Base-by-base conservation (phyloP, 2,888 invertebrate genomes). In the Parnassius mnemosyne region DNA sequence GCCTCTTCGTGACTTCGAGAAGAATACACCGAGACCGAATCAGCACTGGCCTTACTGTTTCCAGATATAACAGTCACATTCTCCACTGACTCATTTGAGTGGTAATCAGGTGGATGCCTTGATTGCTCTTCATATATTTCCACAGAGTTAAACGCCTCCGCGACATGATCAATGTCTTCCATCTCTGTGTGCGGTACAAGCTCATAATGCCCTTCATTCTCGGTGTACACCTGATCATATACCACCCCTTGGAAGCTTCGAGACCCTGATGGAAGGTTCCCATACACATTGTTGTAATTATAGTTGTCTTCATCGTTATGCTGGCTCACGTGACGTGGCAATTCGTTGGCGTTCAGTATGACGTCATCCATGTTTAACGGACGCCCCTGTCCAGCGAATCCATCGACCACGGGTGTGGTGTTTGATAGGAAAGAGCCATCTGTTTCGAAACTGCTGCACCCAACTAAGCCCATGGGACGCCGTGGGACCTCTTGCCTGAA, bases 1-100 rank as follows among this genome's bases (percentile, higher is more conserved):
- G 88, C 81, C 64, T 85, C 86, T 65, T 94, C 94, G 64, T 92
- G 90, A 71, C 93, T 94, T 69, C 93, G 86, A 2, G 93, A 91
- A 50, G 93, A 94, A 67, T 93, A 93, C 68, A 93, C 84, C 1
- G 93, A 93, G 44, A 94, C 89, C 1, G 93, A 92, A 68, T 94
- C 94, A 66, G 89, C 79, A 68, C 87, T 86, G 0, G 84, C 82
- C 61, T 85, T 86, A 61, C 84, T 85, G 0, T 81, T 81, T 0
- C 83, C 85, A 1, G 85, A 87, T 10, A 87, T 85, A 16, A 92
- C 92, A 0, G 93, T 90, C 0, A 92, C 92, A 75, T 93, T 93
- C 66, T 93, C 93, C 53, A 93, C 93, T 0, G 93, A 93, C 63
- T 87, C 88, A 20, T 79, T 85, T 0, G 86, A 87, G 53, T 83